Conservation (phyloP, 2,888 invertebrate genomes). For the Didymodactylos carnosus region DNA sequence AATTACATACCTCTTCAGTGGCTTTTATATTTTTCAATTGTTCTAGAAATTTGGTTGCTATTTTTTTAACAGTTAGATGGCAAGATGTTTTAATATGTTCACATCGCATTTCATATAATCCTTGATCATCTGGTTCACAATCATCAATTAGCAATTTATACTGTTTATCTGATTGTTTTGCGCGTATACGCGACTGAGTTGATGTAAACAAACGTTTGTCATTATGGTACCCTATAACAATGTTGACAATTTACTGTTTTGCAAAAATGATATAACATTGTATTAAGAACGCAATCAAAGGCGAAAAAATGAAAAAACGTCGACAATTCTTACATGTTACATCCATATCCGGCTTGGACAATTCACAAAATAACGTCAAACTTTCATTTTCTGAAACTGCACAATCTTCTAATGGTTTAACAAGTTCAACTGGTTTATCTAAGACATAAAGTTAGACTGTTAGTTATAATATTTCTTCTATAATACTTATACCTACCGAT, state of each 20-base stretch:
- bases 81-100: slow-evolving; percentile 4
- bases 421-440: slow-evolving; percentile 9
- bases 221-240: background rate
- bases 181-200: background rate
- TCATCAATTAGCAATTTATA: slow-evolving; percentile 1
- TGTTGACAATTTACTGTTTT: too few species aligned
- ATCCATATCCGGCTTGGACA: slow-evolving; percentile 9
- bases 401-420: slow-evolving; percentile 3
- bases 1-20: background rate
- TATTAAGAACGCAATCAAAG: too few species aligned
- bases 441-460: too few species aligned
- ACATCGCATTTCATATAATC: slow-evolving; percentile 1
- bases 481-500: too few species aligned
- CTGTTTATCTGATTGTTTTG: background rate
- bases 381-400: slow-evolving; percentile 10
- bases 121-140: background rate
- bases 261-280: too few species aligned
- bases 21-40: background rate
- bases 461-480: too few species aligned
- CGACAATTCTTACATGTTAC: too few species aligned
- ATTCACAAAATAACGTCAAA: slow-evolving; percentile 8
- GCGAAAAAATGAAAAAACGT: too few species aligned
- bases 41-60: background rate
- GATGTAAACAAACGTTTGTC: background rate
- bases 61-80: slow-evolving; percentile 2